A percentile compares a stretch with the other conserved stretches of the same genome.
Evolutionary conservation across 2,888 invertebrate species (phyloP).

Genomic region (Drosophila cracens): DNA sequence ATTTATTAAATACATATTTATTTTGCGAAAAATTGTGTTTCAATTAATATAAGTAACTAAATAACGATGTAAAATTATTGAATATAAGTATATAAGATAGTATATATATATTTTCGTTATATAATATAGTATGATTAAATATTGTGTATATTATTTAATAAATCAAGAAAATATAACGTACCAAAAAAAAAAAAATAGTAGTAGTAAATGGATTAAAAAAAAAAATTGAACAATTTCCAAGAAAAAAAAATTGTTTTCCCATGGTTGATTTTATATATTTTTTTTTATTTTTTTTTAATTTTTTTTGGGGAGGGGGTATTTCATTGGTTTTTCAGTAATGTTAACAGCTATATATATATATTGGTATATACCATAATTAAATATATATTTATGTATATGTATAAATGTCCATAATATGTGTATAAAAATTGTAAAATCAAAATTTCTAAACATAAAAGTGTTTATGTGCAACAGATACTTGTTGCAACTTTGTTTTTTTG

Average conservation of each 20-base stretch:
- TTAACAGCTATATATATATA: constrained; percentile 57
- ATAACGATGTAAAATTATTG: constrained; percentile 74
- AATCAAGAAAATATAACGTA: constrained; percentile 46
- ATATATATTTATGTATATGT: constrained; percentile 26
- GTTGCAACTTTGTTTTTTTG: constrained; percentile 7
- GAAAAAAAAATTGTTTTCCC: constrained; percentile 37
- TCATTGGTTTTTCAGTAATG: constrained; percentile 50
- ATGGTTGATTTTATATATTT: constrained; percentile 26
- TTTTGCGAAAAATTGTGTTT: constrained; percentile 36
- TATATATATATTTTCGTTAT: constrained; percentile 25
- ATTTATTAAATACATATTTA: constrained; percentile 35
- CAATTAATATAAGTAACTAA: constrained; percentile 75
- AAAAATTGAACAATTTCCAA: constrained; percentile 34
- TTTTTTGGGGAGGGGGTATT: constrained; percentile 38
- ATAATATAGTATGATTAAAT: constrained; percentile 38
- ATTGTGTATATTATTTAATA: constrained; percentile 16
- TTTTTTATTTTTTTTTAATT: constrained; percentile 42
- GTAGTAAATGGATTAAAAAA: neutral
- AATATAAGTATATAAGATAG: constrained; percentile 40
- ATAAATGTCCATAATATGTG: constrained; percentile 36
- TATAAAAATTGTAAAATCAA: constrained; percentile 59
- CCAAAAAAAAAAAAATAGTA: constrained; percentile 39
- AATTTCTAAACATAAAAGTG: constrained; percentile 59
- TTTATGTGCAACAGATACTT: constrained; percentile 26
- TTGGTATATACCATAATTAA: constrained; percentile 22